Evolutionary conservation across 2,888 invertebrate genomes (phyloP), one percentile per base, ranked within the genome.

Genomic region (Melipona bicolor): DNA sequence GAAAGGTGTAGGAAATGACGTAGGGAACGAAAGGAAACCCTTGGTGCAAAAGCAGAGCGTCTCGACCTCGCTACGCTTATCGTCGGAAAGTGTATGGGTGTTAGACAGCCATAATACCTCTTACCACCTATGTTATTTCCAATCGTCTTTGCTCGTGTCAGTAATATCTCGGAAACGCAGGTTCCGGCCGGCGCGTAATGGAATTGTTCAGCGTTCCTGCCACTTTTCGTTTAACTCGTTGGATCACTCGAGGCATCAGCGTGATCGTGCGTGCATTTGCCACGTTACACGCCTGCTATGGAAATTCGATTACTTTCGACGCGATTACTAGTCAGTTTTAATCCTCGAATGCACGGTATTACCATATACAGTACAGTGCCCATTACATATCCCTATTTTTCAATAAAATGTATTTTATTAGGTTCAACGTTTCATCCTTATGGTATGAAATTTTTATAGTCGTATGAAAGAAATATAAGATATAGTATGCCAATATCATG

Each of bases 101-200:
- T 32, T 54, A 52, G 43, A 3, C 27, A 27, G 50, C 24, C 49
- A 17, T 52, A 43, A 43, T 64, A 5, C 43, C 32, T 43, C 17
- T 70, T 27, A 52, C 43, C 70, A 27, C 50, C 50, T 21, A 17
- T 49, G 49, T 70, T 32, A 64, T 54, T 77, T 70, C 70, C 62
- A 62, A 62, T 75, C 65, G 64, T 27, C 62, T 70, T 62, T n/a
- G 43, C 36, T 70, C 54, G 77, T 70, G 62, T 70, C 62, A 77
- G 64, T 77, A 64, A 77, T 70, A 61, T 70, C 77, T 77, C 52
- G 64, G 70, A 54, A 70, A 77, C 62, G 77, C 65, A 74, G 32
- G 70, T 56, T 75, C 65, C 24, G 50, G 64, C 15, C 43, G 17
- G 24, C 65, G 13, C 27, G 62, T 77, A 77, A 77, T 64, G 70